Base-by-base conservation (phyloP, 2,113 vertebrate genomes). In the Phylloscopus trochilus region DNA sequence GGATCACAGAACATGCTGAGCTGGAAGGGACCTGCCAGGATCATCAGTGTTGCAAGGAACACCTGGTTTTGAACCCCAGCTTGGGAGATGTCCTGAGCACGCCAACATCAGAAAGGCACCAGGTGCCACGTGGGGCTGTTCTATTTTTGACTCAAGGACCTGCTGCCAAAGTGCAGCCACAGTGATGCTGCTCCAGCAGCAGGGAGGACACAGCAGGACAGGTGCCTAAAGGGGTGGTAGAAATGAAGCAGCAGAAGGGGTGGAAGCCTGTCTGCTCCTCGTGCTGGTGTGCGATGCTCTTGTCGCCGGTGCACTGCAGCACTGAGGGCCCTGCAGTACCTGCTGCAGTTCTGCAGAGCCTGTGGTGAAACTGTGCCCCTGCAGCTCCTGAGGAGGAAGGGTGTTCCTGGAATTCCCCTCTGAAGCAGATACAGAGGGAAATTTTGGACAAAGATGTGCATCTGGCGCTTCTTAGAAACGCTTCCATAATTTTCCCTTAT, bases 261-360 rank as follows among this genome's bases (percentile, higher is more conserved):
- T 52, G 49, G 44, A 7, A 0, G 2, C 26, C 46, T 46, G 6
- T 27, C 41, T 6, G 0, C 66, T 72, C 52, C 30, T 79, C 31
- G 17, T 41, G 52, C 30, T 4, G 1, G 1, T 9, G 26, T 18
- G 35, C 10, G 85, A 63, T 0, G 1, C 2, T 47, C 3, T 21
- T 47, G 44, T 37, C 22, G 2, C 27, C 4, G 53, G 52, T 56
- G 66, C 64, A 41, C 39, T 87, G 89, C 80, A 77, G 72, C 74
- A 68, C 33, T 1, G 31, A 33, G n/a, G n/a, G 22, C n/a, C 59
- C 31, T 64, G 64, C 60, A 58, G 39, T 1, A 13, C 35, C 39
- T 82, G 74, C 84, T 79, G 96, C 75, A 75, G 43, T n/a, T 59
- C 24, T 76, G 81, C 87, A 87, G 66, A 84, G 31, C 27, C 56